phyloP scores from a whole-genome alignment of 2,797 vertebrate species.

The Ptychobarbus kaznakovi region DNA sequence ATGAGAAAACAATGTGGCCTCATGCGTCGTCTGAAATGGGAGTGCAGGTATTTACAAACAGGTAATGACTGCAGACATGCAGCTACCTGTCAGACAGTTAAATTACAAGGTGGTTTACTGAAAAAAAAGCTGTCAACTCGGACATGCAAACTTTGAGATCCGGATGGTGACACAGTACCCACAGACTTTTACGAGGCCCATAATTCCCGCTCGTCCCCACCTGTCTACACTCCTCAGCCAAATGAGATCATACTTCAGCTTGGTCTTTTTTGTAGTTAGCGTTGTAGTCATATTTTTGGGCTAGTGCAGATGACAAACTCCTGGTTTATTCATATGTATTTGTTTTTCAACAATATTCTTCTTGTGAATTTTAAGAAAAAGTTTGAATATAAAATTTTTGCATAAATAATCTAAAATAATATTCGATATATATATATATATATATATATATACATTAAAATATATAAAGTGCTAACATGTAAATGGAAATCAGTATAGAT shows the following conservation, averaged over 20 bases:
- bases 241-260: not conserved
- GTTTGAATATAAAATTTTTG: not conserved
- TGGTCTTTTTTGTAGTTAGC: not conserved
- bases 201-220: not conserved
- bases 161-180: not conserved
- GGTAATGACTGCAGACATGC: slow-evolving; percentile 19
- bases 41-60: slow-evolving; percentile 24
- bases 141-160: not conserved
- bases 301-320: not conserved
- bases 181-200: not conserved
- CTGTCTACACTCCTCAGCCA: not conserved
- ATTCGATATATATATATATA: too few species aligned
- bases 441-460: too few species aligned
- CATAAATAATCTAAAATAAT: not conserved
- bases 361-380: not conserved
- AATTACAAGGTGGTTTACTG: slow-evolving; percentile 17
- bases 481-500: too few species aligned
- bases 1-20: slow-evolving; percentile 17
- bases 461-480: too few species aligned
- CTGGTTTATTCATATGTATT: not conserved
- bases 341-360: not conserved
- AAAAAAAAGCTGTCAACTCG: not conserved
- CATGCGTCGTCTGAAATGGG: slow-evolving; percentile 5
- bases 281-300: not conserved
- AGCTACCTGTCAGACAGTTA: slow-evolving; percentile 34